Evolutionary conservation across 2,113 vertebrate species (phyloP), one percentile per base, ranked within the genome.

Genomic region (Picathartes gymnocephalus): DNA sequence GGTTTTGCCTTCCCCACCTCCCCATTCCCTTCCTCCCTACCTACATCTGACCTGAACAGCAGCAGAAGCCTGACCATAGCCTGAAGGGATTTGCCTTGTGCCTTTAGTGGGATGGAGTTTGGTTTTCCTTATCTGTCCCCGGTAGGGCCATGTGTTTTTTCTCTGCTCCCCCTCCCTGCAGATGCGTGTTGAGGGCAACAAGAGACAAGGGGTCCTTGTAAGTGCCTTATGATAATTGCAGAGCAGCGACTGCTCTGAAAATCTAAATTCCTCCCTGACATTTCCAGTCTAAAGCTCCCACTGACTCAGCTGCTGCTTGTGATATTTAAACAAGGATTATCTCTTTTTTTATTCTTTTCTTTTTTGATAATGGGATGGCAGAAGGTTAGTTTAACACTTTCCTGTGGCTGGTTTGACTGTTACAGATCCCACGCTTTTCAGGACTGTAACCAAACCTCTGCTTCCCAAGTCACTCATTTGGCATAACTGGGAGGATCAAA

Each of bases 251-350:
- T 95, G 97, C 92, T 92, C 51, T 80, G 92, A 95, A 94, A 95
- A 96, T 97, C 97, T 97, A 97, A 96, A 95, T 98, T 97, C 96
- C 95, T 96, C 69, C 68, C 96, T 98, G 98, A 98, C 98, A 98
- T 98, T 98, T 98, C 93, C 96, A 90, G 93, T 86, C 96, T 92
- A 96, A 90, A 71, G 88, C 81, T 91, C 76, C 64, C 76, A 93
- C 94, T 40, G 84, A 95, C 87, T 92, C 92, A 97, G 97, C 90
- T 81, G 88, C 93, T 80, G 44, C 69, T 94, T 60, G 97, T 98
- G 97, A 97, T 97, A 98, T 98, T 98, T 98, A 98, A 93, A 97
- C 96, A 98, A 95, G 92, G 97, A 95, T 97, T 97, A 96, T 97
- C 92, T 90, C 90, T 86, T 50, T 44, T 97, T 96, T 86, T 74